A percentile compares a stretch with the other conserved stretches of the same genome.
phyloP scores from a whole-genome alignment of 2,113 vertebrate genomes.

The Lichenostomus cassidix region DNA sequence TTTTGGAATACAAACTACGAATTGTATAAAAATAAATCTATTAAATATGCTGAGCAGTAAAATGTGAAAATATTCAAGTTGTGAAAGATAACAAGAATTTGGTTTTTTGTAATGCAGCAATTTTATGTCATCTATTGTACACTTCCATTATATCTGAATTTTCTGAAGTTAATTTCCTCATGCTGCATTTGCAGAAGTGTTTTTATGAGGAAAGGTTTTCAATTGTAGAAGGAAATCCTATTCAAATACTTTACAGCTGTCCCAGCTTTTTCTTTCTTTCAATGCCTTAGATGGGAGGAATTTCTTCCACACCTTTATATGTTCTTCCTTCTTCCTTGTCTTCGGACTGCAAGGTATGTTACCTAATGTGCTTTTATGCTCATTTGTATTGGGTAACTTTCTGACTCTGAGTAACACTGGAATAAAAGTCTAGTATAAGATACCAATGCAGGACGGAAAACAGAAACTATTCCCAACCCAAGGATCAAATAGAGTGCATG shows the following conservation, averaged over 20 bases:
- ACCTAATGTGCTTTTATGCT: fast-evolving
- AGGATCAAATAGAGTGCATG: fast-evolving
- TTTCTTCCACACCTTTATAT: background rate
- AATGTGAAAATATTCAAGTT: background rate
- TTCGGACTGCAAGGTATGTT: background rate
- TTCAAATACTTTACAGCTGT: background rate
- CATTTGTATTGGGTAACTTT: background rate
- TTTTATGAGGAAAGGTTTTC: background rate
- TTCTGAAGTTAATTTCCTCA: background rate
- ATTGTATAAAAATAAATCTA: background rate
- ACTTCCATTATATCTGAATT: background rate
- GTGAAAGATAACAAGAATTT: background rate
- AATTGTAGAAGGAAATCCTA: background rate
- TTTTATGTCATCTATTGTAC: background rate
- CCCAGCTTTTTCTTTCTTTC: background rate
- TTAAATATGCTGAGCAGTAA: background rate
- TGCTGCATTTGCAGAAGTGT: background rate
- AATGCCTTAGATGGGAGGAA: background rate
- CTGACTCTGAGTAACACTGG: background rate
- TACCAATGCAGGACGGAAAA: background rate
- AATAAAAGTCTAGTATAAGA: background rate
- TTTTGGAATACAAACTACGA: background rate
- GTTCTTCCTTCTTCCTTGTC: background rate
- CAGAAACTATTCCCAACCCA: background rate
- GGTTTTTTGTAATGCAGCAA: background rate